Percentiles rank a stretch among this genome's conserved stretches.
Conservation (phyloP, 2,888 invertebrate genomes). For the Dicycla oo region DNA sequence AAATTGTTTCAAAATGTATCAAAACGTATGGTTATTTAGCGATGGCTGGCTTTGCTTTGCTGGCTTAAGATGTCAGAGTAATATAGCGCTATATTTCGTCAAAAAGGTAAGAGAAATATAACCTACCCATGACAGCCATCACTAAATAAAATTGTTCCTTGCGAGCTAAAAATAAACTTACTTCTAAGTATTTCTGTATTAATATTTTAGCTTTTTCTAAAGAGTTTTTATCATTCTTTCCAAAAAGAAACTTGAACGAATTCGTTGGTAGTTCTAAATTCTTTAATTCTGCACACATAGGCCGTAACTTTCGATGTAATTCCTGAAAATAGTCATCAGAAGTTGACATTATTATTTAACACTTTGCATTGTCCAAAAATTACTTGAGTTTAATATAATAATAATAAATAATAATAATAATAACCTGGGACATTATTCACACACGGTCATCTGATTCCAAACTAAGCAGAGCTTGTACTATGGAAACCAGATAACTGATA, state of each 20-base stretch:
- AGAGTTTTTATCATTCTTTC: conserved; percentile 95
- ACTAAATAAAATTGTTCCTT: not conserved
- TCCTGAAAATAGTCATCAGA: conserved; percentile 85
- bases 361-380: too few relatives aligned
- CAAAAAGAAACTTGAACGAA: conserved; percentile 95
- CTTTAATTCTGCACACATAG: conserved; percentile 95
- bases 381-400: too few relatives aligned
- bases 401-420: too few relatives aligned
- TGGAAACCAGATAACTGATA: too few relatives aligned
- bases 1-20: not conserved
- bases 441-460: too few relatives aligned
- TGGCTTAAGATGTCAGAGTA: not conserved
- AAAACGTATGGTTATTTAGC: not conserved
- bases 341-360: not conserved
- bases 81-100: not conserved
- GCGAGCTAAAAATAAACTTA: conserved; percentile 82
- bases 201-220: conserved; percentile 95
- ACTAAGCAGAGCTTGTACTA: too few relatives aligned
- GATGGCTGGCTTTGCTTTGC: not conserved
- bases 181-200: conserved; percentile 96
- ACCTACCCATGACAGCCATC: not conserved
- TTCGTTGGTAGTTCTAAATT: conserved; percentile 95
- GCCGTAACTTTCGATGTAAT: conserved; percentile 95
- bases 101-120: not conserved
- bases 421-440: too few relatives aligned